Conservation (phyloP, 2,888 invertebrate species). For the Ommatoiulus sabulosus region DNA sequence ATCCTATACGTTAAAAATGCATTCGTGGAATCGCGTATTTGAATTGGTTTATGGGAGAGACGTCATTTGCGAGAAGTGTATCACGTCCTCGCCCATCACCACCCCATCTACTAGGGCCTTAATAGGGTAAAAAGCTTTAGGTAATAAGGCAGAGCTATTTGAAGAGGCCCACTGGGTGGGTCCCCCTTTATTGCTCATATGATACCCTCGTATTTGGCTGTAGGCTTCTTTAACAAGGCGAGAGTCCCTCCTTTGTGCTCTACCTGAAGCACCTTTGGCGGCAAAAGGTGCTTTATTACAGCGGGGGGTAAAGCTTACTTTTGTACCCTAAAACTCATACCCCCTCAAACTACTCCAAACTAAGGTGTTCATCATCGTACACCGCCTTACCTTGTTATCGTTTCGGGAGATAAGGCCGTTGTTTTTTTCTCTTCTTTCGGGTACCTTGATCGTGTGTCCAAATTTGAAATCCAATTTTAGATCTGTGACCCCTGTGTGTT, state of each 20-base stretch:
- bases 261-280: conserved; percentile 43
- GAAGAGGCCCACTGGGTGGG: conserved; percentile 43
- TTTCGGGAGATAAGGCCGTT: neutral
- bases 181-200: conserved; percentile 2
- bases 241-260: conserved; percentile 31
- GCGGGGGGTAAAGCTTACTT: conserved; percentile 24
- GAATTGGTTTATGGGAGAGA: neutral
- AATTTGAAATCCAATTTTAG: conserved; percentile 40
- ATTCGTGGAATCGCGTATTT: neutral
- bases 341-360: conserved; percentile 22
- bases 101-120: neutral
- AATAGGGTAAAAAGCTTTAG: neutral
- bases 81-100: neutral
- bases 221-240: conserved; percentile 25
- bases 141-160: conserved; percentile 39
- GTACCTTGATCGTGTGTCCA: conserved; percentile 17
- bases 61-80: conserved; percentile 3
- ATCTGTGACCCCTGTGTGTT: conserved; percentile 29
- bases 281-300: conserved; percentile 35
- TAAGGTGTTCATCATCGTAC: conserved; percentile 36
- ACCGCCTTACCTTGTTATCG: conserved; percentile 30
- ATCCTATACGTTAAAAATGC: neutral
- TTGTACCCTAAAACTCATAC: neutral
- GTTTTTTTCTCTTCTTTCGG: neutral
- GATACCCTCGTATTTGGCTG: conserved; percentile 11